Base-by-base conservation (phyloP, 2,888 invertebrate species). In the Deroplatys truncata region DNA sequence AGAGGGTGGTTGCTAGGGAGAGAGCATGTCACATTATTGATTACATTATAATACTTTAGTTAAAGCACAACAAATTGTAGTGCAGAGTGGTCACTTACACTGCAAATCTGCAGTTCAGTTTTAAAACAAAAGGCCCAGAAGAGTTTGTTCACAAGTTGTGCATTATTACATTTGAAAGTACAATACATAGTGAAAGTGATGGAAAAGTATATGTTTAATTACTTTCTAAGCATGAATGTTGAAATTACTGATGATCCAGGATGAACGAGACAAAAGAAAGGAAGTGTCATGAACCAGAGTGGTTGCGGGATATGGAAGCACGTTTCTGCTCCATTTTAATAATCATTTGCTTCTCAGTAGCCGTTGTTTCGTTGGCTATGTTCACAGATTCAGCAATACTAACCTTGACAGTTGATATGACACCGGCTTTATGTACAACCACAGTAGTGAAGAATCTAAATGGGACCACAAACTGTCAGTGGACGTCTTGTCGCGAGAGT, bases 401-500 rank as follows among this genome's bases (percentile, higher is more conserved):
- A 82, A 91, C 92, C 10, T 91, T 93, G 82, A 84, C 90, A 29
- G 88, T 91, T n/a, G 86, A 91, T 20, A 90, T 91, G 82, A 88
- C 90, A 49, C 90, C 90, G 16, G 91, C 92, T 9, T 82, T 87
- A 29, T 92, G 92, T 89, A 89, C 84, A 20, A 90, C 90, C 3
- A 84, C 90, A 28, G 85, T 86, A 31, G 89, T 89, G 49, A 89
- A 84, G 56, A 85, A 88, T 25, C 87, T 91, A 16, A 88, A 89
- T 83, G 92, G 92, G 8, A 90, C 92, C 35, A 92, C 92, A 86
- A 92, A 92, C 85, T 92, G 92, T 90, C 91, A 92, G 31, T 92
- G 92, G 92, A 92, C 92, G 85, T 92, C 92, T 16, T 93, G 93
- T 91, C 91, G 92, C 20, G 91, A 92, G 84, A 92, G 92, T 43